Conservation (phyloP, 2,797 vertebrate genomes). For the Chromobotia macracanthus region DNA sequence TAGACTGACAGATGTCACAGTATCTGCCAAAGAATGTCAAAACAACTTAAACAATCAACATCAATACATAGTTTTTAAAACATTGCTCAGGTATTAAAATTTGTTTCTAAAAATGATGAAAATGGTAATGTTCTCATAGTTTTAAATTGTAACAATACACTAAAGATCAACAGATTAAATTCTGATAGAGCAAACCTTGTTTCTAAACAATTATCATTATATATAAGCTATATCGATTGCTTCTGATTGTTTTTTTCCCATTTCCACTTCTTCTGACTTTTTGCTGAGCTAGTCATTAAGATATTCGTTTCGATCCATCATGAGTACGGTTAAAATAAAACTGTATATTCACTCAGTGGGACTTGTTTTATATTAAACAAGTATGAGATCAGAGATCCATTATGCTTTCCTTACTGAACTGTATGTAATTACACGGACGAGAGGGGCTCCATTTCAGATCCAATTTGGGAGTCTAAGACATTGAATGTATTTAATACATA, state of each 20-base stretch:
- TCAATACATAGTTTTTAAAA: not conserved
- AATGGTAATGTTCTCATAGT: no score
- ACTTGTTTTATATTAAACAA: no score
- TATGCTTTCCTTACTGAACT: not conserved
- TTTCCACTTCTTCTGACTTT: no score
- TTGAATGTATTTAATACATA: constrained; percentile 3
- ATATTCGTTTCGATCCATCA: no score
- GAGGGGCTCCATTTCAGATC: not conserved
- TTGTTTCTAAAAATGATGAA: no score
- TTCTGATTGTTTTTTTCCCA: no score
- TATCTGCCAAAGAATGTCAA: not conserved
- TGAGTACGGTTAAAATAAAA: no score
- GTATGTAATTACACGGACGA: not conserved
- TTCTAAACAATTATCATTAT: not conserved
- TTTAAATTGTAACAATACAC: no score
- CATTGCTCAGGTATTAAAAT: not conserved
- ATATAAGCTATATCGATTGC: not conserved
- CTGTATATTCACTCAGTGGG: no score
- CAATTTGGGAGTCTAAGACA: not conserved
- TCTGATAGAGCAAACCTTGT: not conserved
- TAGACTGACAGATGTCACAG: not conserved
- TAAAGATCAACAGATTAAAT: not conserved
- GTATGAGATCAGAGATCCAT: not conserved
- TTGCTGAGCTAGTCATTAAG: no score
- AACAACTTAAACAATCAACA: not conserved